Evolutionary conservation across 2,888 invertebrate species (phyloP).

Genomic region (Leptinotarsa juncta): DNA sequence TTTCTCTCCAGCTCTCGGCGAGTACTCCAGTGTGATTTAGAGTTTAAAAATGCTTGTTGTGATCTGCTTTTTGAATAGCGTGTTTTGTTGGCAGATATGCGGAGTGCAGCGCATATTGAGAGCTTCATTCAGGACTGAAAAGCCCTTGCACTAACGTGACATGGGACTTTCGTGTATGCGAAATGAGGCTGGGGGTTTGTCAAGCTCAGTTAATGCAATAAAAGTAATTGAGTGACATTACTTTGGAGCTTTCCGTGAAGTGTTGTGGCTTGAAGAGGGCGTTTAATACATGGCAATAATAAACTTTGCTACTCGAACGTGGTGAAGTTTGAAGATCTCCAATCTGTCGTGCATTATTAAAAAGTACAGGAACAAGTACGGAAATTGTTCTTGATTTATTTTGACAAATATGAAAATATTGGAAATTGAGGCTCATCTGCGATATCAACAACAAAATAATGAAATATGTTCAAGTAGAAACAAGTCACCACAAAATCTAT

Average conservation of each 20-base stretch:
- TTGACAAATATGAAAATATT: too few relatives aligned
- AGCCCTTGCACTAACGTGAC: constrained; percentile 14
- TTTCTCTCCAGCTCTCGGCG: constrained; percentile 79
- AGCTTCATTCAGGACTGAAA: constrained; percentile 20
- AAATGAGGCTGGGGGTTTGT: not conserved
- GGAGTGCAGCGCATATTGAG: constrained; percentile 26
- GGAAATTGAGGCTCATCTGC: too few relatives aligned
- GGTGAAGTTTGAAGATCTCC: too few relatives aligned
- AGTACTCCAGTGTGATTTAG: constrained; percentile 61
- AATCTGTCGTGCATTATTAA: too few relatives aligned
- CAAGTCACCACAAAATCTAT: too few relatives aligned
- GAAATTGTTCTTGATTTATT: too few relatives aligned
- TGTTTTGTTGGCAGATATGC: constrained; percentile 25
- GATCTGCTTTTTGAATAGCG: constrained; percentile 24
- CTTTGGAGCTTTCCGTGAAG: not conserved
- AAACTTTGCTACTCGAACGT: too few relatives aligned
- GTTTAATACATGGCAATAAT: too few relatives aligned
- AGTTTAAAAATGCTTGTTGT: constrained; percentile 30
- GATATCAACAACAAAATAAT: too few relatives aligned
- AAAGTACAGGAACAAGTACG: too few relatives aligned
- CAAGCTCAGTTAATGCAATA: not conserved
- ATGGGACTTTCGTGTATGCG: not conserved
- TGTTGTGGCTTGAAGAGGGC: not conserved
- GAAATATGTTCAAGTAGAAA: too few relatives aligned
- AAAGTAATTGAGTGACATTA: constrained; percentile 1